Base-by-base conservation (phyloP, 2,797 vertebrate species). In the Premnoplex brunnescens region DNA sequence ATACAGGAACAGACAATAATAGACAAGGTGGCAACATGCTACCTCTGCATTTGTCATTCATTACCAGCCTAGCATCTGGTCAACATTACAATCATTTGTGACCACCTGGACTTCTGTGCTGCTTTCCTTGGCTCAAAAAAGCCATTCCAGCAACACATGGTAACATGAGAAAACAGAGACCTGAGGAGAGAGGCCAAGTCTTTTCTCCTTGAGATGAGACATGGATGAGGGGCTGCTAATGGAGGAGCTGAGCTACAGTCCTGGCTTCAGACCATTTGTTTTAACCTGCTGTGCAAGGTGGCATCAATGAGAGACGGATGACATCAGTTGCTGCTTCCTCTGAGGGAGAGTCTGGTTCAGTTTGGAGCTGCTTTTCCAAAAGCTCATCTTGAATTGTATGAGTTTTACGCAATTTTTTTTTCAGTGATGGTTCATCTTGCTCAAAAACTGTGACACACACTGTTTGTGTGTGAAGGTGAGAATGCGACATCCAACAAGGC, bases 401-500 rank as follows among this genome's bases (percentile, higher is more conserved):
- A 85, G 63, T 17, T 68, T 80, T 48, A 48, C 1, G 5, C 46
- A 48, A 7, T 34, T 13, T 41, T 41, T 43, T 79, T 85, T 84
- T n/a, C 76, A 56, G 43, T 2, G 13, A 58, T 68, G 46, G 69
- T 13, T 79, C 64, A 28, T 48, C 43, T 75, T 44, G 52, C 90
- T 90, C 51, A 67, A 71, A 93, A 88, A 36, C 80, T 44, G 71
- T 2, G 22, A 79, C 86, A 67, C 0, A 5, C 37, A 32, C 41
- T 54, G 59, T 82, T 75, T 76, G 79, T 30, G 46, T 62, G 48
- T 37, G 87, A 94, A 88, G 55, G 74, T 93, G 88, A 89, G 58
- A 96, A 72, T 5, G 24, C 82, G 69, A 81, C 89, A 92, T 51
- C 48, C 7, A 5, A 76, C n/a, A 37, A n/a, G 6, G 69, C 27